A percentile compares a stretch with the other conserved stretches of the same genome.
phyloP scores from a whole-genome alignment of 2,113 vertebrate genomes.

The Centropus bengalensis region DNA sequence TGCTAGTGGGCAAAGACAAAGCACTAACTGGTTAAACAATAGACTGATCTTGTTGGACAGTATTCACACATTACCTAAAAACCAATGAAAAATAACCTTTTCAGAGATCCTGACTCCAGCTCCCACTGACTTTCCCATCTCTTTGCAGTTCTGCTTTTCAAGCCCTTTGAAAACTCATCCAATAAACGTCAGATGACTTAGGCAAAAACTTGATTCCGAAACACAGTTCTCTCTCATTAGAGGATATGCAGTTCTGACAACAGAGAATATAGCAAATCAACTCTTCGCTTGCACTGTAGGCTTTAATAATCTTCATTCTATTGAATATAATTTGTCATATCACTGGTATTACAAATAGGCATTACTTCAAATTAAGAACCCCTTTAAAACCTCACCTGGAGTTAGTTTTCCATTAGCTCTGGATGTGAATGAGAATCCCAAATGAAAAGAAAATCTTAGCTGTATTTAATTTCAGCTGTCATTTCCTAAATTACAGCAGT shows the following conservation, averaged over 20 bases:
- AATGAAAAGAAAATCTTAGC: background rate
- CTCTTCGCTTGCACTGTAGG: background rate
- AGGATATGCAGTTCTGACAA: background rate
- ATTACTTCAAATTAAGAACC: background rate
- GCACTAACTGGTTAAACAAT: conserved; percentile 49
- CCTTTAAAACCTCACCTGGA: background rate
- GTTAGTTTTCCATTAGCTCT: background rate
- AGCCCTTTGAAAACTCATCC: background rate
- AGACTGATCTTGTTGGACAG: background rate
- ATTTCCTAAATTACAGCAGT: background rate
- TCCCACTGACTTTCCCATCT: background rate
- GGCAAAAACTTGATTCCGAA: background rate
- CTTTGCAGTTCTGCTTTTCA: background rate
- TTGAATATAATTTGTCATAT: background rate
- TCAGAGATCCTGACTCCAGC: background rate
- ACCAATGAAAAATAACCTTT: background rate
- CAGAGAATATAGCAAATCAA: background rate
- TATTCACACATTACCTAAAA: conserved; percentile 3
- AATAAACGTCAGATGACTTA: background rate
- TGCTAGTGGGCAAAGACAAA: conserved; percentile 53
- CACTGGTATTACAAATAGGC: background rate
- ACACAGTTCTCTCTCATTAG: background rate
- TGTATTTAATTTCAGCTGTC: background rate
- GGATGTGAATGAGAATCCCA: background rate
- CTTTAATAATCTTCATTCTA: background rate